Evolutionary conservation across 2,113 vertebrate species (phyloP).

Genomic region (Silurus asotus): DNA sequence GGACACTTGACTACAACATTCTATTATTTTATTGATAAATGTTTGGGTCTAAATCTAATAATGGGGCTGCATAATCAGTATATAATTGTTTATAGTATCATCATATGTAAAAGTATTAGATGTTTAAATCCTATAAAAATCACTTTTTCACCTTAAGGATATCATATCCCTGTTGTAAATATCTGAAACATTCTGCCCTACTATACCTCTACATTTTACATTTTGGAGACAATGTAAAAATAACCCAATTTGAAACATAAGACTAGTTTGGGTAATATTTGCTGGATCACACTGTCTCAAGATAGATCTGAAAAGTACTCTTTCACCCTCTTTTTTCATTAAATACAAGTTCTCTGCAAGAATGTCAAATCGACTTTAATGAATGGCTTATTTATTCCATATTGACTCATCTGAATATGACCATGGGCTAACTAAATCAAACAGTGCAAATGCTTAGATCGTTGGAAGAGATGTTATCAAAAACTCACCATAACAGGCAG

Average conservation of each 20-base stretch:
- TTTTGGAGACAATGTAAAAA: constrained; percentile 7
- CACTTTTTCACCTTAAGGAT: neutral
- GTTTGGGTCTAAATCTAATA: neutral
- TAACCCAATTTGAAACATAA: neutral
- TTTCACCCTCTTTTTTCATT: constrained; percentile 27
- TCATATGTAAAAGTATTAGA: neutral
- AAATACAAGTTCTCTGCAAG: constrained; percentile 19
- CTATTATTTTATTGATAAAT: neutral
- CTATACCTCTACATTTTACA: neutral
- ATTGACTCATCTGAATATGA: constrained; percentile 24
- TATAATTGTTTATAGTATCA: neutral
- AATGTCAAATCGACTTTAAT: neutral
- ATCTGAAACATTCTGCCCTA: neutral
- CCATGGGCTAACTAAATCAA: constrained; percentile 11
- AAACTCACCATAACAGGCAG: constrained; percentile 4
- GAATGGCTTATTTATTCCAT: constrained; percentile 15
- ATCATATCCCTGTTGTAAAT: constrained; percentile 15
- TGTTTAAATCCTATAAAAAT: neutral
- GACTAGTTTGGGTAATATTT: constrained; percentile 5
- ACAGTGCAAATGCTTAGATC: neutral
- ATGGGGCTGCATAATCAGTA: no score
- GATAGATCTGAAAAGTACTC: neutral
- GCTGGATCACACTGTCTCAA: neutral
- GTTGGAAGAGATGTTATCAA: constrained; percentile 8
- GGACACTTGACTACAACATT: neutral